Conservation (phyloP, 2,888 invertebrate species). For the Onchidella celtica region DNA sequence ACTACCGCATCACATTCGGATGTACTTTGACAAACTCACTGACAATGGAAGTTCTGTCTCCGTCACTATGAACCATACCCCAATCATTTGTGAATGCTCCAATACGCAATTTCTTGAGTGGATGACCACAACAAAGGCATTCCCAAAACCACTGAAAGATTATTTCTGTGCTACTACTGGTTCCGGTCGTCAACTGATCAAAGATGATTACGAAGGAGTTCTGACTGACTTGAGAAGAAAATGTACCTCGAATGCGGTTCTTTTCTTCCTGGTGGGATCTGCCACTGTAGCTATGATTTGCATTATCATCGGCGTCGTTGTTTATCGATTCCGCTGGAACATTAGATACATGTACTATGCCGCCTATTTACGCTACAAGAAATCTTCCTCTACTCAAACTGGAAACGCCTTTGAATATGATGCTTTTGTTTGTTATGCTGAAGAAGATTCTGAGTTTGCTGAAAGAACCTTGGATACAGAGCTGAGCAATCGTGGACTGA, state of each 20-base stretch:
- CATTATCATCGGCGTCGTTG: neutral
- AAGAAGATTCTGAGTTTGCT: slow-evolving; percentile 44
- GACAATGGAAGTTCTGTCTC: slow-evolving; percentile 4
- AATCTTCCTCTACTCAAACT: too few relatives aligned
- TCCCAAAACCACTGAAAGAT: neutral
- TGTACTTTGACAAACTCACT: slow-evolving; percentile 18
- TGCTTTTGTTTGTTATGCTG: slow-evolving; percentile 47
- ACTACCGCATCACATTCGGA: slow-evolving; percentile 14
- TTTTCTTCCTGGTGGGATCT: neutral
- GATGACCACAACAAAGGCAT: slow-evolving; percentile 34
- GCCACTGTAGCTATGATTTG: neutral
- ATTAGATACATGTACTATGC: slow-evolving; percentile 36
- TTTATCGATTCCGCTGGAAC: slow-evolving; percentile 36
- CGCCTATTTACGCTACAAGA: slow-evolving; percentile 3
- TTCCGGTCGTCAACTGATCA: neutral
- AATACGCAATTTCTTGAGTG: slow-evolving; percentile 43
- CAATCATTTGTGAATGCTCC: slow-evolving; percentile 38
- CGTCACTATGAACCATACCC: slow-evolving; percentile 30
- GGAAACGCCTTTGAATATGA: slow-evolving; percentile 41
- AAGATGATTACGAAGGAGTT: neutral
- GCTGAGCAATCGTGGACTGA: slow-evolving; percentile 13
- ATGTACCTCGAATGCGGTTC: neutral
- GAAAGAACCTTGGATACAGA: neutral
- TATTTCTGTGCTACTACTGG: slow-evolving; percentile 7
- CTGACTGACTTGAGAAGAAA: neutral